These are phyloP conservation scores for Crotophaga sulcirostris DNA, from an alignment of 2,113 vertebrate species.

Conservation along the genomic window DNA sequence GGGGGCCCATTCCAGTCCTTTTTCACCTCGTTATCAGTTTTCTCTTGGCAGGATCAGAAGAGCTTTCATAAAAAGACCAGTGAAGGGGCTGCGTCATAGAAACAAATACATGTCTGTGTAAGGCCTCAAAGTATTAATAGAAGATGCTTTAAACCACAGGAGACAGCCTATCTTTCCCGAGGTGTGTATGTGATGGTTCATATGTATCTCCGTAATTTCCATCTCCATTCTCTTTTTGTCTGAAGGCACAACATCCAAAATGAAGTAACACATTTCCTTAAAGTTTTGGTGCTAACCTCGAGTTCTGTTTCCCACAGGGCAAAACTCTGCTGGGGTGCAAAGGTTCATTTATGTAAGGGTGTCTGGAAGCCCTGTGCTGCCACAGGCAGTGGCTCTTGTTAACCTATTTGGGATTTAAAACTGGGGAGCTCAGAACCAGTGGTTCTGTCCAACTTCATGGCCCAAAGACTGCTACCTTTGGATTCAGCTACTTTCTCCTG, in stretches of 20 bases:
- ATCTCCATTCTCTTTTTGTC: background rate
- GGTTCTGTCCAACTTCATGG: background rate
- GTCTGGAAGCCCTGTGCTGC: background rate
- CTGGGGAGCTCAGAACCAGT: background rate
- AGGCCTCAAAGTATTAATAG: background rate
- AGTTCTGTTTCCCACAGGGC: constrained; percentile 27
- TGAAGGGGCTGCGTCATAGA: background rate
- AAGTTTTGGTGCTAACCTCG: background rate
- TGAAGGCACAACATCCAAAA: background rate
- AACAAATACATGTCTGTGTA: background rate
- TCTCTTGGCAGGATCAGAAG: background rate
- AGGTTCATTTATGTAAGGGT: background rate
- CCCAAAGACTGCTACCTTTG: background rate
- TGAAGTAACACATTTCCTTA: background rate
- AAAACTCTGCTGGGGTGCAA: background rate
- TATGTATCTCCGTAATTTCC: background rate
- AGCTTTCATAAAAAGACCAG: background rate
- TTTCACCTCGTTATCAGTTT: background rate
- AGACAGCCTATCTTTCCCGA: background rate
- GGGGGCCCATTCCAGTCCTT: background rate
- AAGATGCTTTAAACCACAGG: background rate
- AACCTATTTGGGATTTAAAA: background rate
- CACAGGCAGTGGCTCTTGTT: background rate
- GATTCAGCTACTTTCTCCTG: background rate
- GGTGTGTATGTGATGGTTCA: background rate